Conservation (phyloP, 2,113 vertebrate genomes). For the Neogobius melanostomus region DNA sequence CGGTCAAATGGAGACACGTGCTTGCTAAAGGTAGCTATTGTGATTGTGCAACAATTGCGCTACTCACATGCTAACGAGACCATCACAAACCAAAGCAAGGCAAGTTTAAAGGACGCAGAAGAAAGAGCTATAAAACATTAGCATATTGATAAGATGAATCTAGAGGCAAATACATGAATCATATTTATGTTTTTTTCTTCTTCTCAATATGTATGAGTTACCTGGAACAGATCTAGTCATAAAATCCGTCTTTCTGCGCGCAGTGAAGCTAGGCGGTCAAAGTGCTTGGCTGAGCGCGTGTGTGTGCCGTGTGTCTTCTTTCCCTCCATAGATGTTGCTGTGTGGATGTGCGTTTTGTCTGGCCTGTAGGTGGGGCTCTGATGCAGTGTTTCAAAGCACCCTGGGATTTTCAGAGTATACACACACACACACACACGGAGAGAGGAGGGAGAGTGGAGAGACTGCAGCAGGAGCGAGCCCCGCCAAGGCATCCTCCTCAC, state of each 20-base stretch:
- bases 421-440: neutral
- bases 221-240: neutral
- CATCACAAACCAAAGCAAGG: no score
- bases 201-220: neutral
- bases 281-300: neutral
- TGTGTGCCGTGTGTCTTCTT: neutral
- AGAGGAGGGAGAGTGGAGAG: constrained; percentile 17
- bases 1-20: no score
- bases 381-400: constrained; percentile 74
- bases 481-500: neutral
- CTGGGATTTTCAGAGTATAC: neutral
- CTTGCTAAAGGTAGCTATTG: no score
- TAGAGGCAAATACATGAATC: no score
- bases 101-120: no score
- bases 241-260: neutral
- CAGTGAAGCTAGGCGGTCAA: neutral
- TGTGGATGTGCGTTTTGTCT: constrained; percentile 5
- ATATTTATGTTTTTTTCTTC: neutral
- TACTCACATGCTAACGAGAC: no score
- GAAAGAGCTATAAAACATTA: no score
- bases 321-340: constrained; percentile 19
- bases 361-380: constrained; percentile 80
- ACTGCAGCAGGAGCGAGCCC: constrained; percentile 36
- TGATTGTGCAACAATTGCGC: no score
- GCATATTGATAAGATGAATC: no score